Conservation (phyloP, 2,113 vertebrate genomes). For the Mesitornis unicolor region DNA sequence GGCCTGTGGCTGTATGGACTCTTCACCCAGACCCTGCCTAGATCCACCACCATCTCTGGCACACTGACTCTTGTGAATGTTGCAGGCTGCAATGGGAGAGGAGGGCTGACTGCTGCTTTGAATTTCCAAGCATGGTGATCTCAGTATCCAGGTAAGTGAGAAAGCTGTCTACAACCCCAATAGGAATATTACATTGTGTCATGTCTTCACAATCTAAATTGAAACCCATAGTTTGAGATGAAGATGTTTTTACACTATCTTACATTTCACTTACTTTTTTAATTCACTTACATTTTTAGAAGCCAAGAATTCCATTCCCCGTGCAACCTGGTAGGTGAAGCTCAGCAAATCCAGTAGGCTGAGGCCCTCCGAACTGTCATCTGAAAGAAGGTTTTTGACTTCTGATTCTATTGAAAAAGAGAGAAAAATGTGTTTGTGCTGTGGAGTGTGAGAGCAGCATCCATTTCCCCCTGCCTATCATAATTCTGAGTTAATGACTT, state of each 20-base stretch:
- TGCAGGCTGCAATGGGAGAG: neutral
- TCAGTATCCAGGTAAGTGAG: neutral
- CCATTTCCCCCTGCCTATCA: neutral
- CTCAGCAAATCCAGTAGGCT: constrained; percentile 91
- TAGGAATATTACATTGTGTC: neutral
- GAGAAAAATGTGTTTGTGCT: neutral
- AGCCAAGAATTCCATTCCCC: constrained; percentile 97
- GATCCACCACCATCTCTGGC: neutral
- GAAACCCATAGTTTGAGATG: neutral
- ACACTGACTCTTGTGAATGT: neutral
- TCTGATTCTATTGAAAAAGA: constrained; percentile 77
- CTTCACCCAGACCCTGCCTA: neutral
- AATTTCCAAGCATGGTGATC: neutral
- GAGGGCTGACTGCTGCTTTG: neutral
- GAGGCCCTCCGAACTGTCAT: constrained; percentile 85
- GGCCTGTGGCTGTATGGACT: neutral
- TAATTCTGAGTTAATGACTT: neutral
- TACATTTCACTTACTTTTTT: neutral
- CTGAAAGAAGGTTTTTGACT: constrained; percentile 87
- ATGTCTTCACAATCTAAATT: neutral
- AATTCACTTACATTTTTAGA: constrained; percentile 93
- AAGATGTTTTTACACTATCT: neutral
- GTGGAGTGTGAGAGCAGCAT: neutral
- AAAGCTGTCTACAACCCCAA: neutral
- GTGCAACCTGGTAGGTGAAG: constrained; percentile 95